Base-by-base conservation (phyloP, 2,797 vertebrate genomes). In the Dendrocincla fuliginosa region DNA sequence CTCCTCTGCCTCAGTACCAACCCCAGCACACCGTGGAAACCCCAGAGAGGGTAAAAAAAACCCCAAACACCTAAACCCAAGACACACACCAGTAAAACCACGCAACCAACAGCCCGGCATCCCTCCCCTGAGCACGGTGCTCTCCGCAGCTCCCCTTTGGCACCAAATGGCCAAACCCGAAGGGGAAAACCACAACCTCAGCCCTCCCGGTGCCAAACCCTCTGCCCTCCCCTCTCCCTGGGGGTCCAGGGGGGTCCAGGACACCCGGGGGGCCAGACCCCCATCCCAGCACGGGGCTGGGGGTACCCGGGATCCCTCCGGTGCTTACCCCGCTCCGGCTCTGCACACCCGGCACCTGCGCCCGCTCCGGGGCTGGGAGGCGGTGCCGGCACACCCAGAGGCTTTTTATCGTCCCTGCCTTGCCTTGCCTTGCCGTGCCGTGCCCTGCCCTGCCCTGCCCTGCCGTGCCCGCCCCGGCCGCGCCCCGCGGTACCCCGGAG, bases 1-100 rank as follows among this genome's bases (percentile, higher is more conserved):
- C 6, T 0, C 42, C 35, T 1, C 39, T 10, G n/a, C 33, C 44
- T 25, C 57, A 0, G 2, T 0, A 18, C 0, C 24, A 50, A 20
- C 8, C n/a, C 9, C 28, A 0, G 22, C 15, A 4, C 65, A 12
- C 9, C 8, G 0, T 0, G 1, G 24, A 20, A 55, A 28, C 8
- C 35, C 8, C 28, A 0, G 22, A 3, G 10, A 10, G 46, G 25
- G 4, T 4, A 1, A 35, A 7, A 17, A 27, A 9, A 27, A 49
- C 49, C 18, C 22, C 33, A 23, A 37, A 8, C 13, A 53, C 37
- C 9, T n/a, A 20, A 71, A 3, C 20, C n/a, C 68, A 17, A 32
- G 47, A 3, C 25, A 30, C 22, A 17, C 24, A 7, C 3, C 46
- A n/a, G 23, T 28, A 5, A 17, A 50, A 12, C 9, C 6, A 67